Percentiles rank a stretch among this genome's conserved stretches.
Conservation (phyloP, 1,140 invertebrate species). For the Drosophila micromelanica region DNA sequence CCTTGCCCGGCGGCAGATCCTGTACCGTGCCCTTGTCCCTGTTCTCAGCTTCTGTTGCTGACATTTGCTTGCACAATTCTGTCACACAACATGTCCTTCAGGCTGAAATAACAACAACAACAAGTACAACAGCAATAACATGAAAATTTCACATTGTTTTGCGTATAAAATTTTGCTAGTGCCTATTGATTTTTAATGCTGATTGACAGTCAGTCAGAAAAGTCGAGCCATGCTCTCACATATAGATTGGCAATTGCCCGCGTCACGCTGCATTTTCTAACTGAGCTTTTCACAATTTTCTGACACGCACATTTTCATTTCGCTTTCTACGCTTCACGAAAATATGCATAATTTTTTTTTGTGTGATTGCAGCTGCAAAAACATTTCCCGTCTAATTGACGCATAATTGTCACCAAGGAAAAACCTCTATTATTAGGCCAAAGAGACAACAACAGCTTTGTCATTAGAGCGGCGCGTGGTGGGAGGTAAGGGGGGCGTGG, state of each 20-base stretch:
- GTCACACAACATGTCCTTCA: constrained; percentile 67
- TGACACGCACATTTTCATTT: not conserved
- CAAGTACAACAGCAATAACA: not conserved
- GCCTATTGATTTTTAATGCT: constrained; percentile 76
- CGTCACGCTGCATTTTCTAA: constrained; percentile 21
- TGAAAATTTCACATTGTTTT: constrained; percentile 41
- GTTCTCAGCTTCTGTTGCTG: not conserved
- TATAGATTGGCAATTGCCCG: constrained; percentile 41
- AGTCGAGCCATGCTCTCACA: constrained; percentile 21
- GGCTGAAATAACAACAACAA: constrained; percentile 41
- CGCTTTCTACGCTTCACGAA: not conserved
- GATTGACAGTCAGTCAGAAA: constrained; percentile 60
- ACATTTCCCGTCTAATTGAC: constrained; percentile 64
- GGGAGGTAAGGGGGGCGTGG: constrained; percentile 15
- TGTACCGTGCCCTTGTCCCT: not conserved
- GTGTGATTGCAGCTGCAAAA: constrained; percentile 33
- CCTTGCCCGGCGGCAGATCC: constrained; percentile 48
- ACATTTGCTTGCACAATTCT: constrained; percentile 69
- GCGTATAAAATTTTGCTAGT: constrained; percentile 25
- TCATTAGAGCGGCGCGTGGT: constrained; percentile 28
- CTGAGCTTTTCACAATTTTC: constrained; percentile 3
- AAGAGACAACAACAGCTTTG: constrained; percentile 3
- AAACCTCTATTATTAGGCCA: constrained; percentile 36
- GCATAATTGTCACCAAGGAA: constrained; percentile 54
- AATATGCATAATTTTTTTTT: constrained; percentile 67